These are phyloP conservation scores for Dermatemys mawii DNA, from an alignment of 2,113 vertebrate species.

Conservation along the genomic window DNA sequence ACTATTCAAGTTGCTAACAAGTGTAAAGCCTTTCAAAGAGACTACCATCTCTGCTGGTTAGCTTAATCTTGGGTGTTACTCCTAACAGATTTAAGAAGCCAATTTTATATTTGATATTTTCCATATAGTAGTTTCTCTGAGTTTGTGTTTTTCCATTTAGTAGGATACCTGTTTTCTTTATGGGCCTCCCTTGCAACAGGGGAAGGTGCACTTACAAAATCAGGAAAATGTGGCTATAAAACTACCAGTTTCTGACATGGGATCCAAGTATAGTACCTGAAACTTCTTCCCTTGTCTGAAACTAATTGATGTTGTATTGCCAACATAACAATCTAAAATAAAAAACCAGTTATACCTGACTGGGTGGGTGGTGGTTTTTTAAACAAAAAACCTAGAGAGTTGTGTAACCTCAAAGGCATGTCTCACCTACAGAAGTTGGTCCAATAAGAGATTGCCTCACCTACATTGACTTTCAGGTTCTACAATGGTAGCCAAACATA, in stretches of 20 bases:
- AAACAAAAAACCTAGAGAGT: background rate
- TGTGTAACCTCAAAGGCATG: background rate
- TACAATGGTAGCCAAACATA: background rate
- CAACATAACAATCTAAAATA: background rate
- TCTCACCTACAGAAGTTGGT: background rate
- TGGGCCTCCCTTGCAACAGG: background rate
- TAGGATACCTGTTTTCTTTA: background rate
- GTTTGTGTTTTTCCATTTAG: no score
- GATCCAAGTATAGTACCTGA: background rate
- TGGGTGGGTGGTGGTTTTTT: background rate
- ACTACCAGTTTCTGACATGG: background rate
- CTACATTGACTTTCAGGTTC: background rate
- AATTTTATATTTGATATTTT: background rate
- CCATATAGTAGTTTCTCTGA: background rate
- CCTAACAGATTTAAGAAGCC: background rate
- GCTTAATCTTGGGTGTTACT: no score
- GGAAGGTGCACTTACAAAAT: no score
- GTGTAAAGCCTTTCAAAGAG: background rate
- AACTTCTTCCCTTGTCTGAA: background rate
- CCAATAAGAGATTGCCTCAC: background rate
- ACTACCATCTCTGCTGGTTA: no score
- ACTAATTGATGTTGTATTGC: background rate
- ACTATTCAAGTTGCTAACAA: no score
- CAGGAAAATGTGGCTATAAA: background rate
- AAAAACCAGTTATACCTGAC: background rate